Evolutionary conservation across 2,888 invertebrate genomes (phyloP).

Genomic region (Ennomos fuscantarius): DNA sequence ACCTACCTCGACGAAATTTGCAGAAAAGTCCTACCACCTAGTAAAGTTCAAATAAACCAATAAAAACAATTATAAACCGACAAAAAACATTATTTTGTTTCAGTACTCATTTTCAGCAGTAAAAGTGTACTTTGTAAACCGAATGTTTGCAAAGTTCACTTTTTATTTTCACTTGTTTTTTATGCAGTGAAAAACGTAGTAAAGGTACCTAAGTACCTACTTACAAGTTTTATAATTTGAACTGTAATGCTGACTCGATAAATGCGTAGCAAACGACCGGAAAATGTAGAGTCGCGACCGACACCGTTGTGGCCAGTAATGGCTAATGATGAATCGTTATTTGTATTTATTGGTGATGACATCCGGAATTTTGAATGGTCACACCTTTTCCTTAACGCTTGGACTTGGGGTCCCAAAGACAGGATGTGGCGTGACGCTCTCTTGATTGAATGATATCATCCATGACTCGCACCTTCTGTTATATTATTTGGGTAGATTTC

Average conservation of each 20-base stretch:
- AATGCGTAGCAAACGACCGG: slow-evolving; percentile 16
- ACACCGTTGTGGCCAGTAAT: slow-evolving; percentile 20
- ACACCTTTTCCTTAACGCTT: slow-evolving; percentile 6
- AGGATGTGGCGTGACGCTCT: slow-evolving; percentile 16
- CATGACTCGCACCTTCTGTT: neutral
- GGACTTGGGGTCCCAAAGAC: neutral
- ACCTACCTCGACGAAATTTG: too few species aligned
- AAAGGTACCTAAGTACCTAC: too few species aligned
- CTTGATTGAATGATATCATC: slow-evolving; percentile 29
- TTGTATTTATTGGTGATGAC: slow-evolving; percentile 5
- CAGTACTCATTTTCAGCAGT: too few species aligned
- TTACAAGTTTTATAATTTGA: neutral
- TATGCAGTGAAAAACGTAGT: too few species aligned
- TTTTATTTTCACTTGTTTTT: too few species aligned
- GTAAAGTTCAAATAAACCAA: too few species aligned
- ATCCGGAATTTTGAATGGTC: slow-evolving; percentile 5
- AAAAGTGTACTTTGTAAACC: too few species aligned
- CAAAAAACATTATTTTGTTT: too few species aligned
- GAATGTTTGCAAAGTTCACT: too few species aligned
- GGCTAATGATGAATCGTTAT: slow-evolving; percentile 20
- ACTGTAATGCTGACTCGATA: slow-evolving; percentile 9
- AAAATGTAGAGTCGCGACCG: slow-evolving; percentile 17
- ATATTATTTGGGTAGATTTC: too few species aligned
- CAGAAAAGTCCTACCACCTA: too few species aligned
- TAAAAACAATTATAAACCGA: too few species aligned